These are phyloP conservation scores for Ellobius talpinus DNA, from an alignment of 2,113 vertebrate genomes.

Conservation along the genomic window DNA sequence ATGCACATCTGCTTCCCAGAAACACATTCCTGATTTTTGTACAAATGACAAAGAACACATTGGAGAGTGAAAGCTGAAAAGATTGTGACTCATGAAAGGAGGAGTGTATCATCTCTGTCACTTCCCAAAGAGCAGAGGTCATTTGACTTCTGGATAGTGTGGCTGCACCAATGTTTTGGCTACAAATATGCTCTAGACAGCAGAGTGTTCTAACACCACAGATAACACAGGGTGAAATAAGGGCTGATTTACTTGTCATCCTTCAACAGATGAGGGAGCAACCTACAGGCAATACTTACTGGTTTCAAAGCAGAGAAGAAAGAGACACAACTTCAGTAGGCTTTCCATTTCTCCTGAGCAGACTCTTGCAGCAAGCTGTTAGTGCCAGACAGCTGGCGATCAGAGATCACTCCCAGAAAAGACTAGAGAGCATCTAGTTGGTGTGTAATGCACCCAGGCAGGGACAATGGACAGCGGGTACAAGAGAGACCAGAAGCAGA, in stretches of 20 bases:
- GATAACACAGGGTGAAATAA: not conserved
- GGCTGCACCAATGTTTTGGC: not conserved
- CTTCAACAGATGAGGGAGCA: not conserved
- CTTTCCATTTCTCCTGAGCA: not conserved
- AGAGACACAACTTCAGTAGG: not conserved
- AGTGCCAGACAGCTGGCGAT: not conserved
- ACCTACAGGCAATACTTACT: not conserved
- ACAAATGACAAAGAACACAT: not conserved
- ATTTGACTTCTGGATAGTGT: not conserved
- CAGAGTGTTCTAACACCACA: not conserved
- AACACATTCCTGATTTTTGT: not conserved
- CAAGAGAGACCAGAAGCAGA: not conserved
- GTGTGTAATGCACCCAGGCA: not conserved
- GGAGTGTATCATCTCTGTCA: not conserved
- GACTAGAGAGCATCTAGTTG: not conserved
- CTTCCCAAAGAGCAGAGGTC: not conserved
- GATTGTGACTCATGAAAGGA: not conserved
- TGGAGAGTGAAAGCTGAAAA: not conserved
- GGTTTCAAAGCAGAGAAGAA: constrained; percentile 14
- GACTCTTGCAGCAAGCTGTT: not conserved
- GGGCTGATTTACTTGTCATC: not conserved
- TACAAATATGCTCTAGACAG: not conserved
- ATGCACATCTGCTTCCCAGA: not conserved
- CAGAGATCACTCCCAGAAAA: not conserved
- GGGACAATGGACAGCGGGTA: not conserved